Evolutionary conservation across 2,113 vertebrate species (phyloP).

Genomic region (Sinocyclocheilus rhinocerous): DNA sequence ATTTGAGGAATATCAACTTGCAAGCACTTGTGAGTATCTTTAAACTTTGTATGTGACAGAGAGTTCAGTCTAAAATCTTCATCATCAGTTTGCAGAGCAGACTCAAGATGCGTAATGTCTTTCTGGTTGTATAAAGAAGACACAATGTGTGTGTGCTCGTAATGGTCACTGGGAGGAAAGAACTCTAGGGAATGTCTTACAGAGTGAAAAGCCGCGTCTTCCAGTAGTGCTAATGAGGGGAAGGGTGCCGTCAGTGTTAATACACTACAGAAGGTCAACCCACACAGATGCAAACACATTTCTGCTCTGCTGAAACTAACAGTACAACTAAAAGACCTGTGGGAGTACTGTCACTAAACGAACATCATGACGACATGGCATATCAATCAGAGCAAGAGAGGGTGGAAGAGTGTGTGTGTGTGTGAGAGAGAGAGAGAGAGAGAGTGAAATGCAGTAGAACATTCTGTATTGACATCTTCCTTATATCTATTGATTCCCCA

Average conservation of each 20-base stretch:
- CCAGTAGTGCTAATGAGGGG: slow-evolving; percentile 26
- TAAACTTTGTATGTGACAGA: background rate
- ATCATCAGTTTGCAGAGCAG: background rate
- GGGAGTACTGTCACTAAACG: slow-evolving; percentile 31
- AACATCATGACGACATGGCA: slow-evolving; percentile 26
- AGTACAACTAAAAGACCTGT: slow-evolving; percentile 8
- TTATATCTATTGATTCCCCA: slow-evolving; percentile 82
- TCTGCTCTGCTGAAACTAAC: slow-evolving; percentile 5
- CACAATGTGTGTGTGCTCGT: background rate
- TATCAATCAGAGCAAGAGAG: slow-evolving; percentile 38
- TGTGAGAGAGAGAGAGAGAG: slow-evolving; percentile 40
- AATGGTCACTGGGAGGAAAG: slow-evolving; percentile 51
- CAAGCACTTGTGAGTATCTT: background rate
- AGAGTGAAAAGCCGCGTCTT: slow-evolving; percentile 7
- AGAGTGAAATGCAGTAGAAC: slow-evolving; percentile 76
- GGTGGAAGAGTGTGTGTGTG: background rate
- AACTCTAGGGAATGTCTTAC: slow-evolving; percentile 29
- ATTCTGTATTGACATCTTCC: slow-evolving; percentile 83
- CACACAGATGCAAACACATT: slow-evolving; percentile 33
- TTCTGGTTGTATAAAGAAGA: background rate
- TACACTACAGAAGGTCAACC: slow-evolving; percentile 27
- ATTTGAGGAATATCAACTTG: background rate
- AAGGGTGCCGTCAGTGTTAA: slow-evolving; percentile 29
- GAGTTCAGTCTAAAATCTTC: background rate
- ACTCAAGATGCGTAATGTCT: background rate